phyloP scores from a whole-genome alignment of 2,888 invertebrate genomes.

The Synanthedon formicaeformis region DNA sequence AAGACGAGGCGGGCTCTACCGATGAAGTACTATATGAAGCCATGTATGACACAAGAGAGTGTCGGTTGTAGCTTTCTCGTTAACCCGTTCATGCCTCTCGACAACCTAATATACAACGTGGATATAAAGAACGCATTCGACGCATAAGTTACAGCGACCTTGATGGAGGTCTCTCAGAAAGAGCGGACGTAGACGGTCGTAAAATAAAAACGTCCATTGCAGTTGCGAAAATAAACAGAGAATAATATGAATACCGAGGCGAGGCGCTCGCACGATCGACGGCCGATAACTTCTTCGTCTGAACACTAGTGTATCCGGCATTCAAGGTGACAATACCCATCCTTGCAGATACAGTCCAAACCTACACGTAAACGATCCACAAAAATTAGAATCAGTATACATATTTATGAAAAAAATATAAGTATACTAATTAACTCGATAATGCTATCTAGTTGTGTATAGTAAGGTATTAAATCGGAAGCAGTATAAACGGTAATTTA shows the following conservation, averaged over 20 bases:
- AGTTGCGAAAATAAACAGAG: conserved; percentile 41
- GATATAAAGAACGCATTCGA: conserved; percentile 8
- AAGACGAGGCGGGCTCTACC: conserved; percentile 35
- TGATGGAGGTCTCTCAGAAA: conserved; percentile 44
- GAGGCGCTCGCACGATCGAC: conserved; percentile 61
- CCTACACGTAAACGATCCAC: neutral
- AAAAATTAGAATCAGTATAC: neutral
- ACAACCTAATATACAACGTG: conserved; percentile 15
- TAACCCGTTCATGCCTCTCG: too few species aligned
- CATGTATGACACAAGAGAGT: conserved; percentile 15
- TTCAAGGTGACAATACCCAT: conserved; percentile 64
- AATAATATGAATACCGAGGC: conserved; percentile 31
- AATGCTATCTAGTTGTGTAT: neutral
- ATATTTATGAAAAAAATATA: too few species aligned
- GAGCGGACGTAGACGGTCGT: conserved; percentile 61
- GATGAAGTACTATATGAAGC: conserved; percentile 14
- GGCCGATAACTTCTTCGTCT: conserved; percentile 58
- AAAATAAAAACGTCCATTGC: conserved; percentile 57
- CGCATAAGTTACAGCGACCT: conserved; percentile 46
- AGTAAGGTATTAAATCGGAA: neutral
- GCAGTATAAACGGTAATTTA: neutral
- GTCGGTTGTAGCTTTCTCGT: neutral
- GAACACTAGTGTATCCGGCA: conserved; percentile 57
- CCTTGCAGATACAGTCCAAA: conserved; percentile 56
- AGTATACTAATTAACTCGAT: too few species aligned